Evolutionary conservation across 2,797 vertebrate genomes (phyloP), one percentile per base, ranked within the genome.

Genomic region (Petrocephalus sullivani): DNA sequence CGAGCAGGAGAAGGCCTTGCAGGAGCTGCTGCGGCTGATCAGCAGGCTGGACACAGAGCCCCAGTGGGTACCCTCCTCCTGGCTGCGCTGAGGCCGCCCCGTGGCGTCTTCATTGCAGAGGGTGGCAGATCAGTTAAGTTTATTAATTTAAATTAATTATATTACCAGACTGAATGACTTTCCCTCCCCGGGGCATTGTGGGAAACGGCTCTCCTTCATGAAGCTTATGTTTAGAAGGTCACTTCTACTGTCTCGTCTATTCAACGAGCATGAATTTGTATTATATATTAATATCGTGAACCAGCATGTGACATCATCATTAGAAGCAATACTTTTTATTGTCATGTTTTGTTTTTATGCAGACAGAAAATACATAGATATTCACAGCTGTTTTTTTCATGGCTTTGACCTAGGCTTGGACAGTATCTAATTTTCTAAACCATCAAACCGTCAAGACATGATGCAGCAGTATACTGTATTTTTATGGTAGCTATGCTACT

Each of bases 41-140:
- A 97, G 98, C 90, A 98, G 97, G 94, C 96, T 99, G 87, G 98
- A 99, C 94, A 98, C 97, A 0, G 98, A 98, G 93, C 98, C 98
- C 19, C 98, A 99, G 94, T 99, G 98, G 98, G 98, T 99, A 58
- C 97, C 98, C 41, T 97, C 37, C 37, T 41, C 37, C 37, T 41
- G 98, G 98, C 94, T 99, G 87, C 96, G 96, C 92, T 99, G 92
- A 91, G 91, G 88, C 86, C 16, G 0, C 33, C 9, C 16, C 37
- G 33, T 28, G 61, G 28, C 4, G 33, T 51, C 46, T 49, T 82
- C 75, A n/a, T 21, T 49, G 6, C 41, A 19, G 41, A 53, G 37
- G 46, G 16, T 10, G 46, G n/a, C 78, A 83, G 37, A 78, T 46
- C 37, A 19, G 71, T 37, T 37, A 33, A 41, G 56, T 16, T 16